Evolutionary conservation across 2,888 invertebrate species (phyloP).

Genomic region (Cactoblastis cactorum): DNA sequence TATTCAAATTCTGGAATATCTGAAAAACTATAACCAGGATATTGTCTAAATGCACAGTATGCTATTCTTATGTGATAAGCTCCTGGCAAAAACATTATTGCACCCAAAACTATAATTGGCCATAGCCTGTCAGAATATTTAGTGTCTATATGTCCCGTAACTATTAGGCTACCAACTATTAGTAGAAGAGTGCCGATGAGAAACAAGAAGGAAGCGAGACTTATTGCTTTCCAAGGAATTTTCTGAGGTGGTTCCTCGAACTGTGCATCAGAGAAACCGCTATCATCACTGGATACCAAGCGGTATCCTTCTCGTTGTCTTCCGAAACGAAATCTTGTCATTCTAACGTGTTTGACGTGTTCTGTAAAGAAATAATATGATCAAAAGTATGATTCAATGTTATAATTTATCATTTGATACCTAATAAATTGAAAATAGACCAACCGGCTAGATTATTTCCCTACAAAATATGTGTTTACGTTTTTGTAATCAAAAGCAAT

Average conservation of each 20-base stretch:
- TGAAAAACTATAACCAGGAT: conserved; percentile 90
- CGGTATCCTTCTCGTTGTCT: conserved; percentile 82
- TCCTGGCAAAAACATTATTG: conserved; percentile 94
- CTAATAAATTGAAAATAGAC: too few species aligned
- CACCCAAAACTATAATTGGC: conserved; percentile 92
- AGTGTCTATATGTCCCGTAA: conserved; percentile 88
- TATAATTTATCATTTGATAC: too few species aligned
- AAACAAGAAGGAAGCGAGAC: conserved; percentile 86
- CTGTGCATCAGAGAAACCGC: conserved; percentile 85
- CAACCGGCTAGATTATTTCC: too few species aligned
- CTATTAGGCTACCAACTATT: conserved; percentile 87
- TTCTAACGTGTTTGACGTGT: conserved; percentile 47
- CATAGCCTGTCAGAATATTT: conserved; percentile 93
- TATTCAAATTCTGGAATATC: conserved; percentile 91
- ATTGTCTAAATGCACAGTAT: conserved; percentile 89
- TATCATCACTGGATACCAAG: conserved; percentile 75
- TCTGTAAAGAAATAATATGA: conserved; percentile 31
- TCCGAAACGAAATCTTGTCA: conserved; percentile 81
- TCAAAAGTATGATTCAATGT: neutral
- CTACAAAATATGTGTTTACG: too few species aligned
- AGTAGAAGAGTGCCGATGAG: conserved; percentile 87
- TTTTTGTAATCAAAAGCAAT: too few species aligned
- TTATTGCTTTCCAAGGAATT: conserved; percentile 92
- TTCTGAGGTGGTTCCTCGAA: conserved; percentile 82
- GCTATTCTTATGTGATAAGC: conserved; percentile 94